These are phyloP conservation scores for Ctenoplectra terminalis DNA, from an alignment of 1,140 invertebrate species.

Conservation along the genomic window DNA sequence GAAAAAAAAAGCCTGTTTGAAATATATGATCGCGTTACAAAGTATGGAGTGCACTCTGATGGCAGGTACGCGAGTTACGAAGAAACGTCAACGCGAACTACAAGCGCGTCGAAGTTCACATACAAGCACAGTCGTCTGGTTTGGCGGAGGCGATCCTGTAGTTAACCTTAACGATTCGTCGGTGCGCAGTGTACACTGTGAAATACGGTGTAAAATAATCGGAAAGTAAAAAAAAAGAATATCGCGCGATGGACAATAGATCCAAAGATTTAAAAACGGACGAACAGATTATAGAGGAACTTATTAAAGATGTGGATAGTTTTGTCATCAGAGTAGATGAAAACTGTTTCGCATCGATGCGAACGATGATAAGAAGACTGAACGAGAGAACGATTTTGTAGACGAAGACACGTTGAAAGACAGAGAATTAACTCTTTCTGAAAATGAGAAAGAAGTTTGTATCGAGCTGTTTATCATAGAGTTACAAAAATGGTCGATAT, in stretches of 20 bases:
- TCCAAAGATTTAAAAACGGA: slow-evolving; percentile 73
- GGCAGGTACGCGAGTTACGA: not conserved
- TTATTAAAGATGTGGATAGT: slow-evolving; percentile 79
- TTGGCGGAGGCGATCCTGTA: not conserved
- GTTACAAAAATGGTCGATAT: not conserved
- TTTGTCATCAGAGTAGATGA: slow-evolving; percentile 61
- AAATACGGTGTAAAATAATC: not conserved
- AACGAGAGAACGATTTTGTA: too few relatives aligned
- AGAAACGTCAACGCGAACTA: not conserved
- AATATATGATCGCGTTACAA: not conserved
- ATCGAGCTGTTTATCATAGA: too few relatives aligned
- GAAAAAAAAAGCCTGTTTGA: too few relatives aligned
- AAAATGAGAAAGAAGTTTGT: slow-evolving; percentile 84
- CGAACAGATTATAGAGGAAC: slow-evolving; percentile 83
- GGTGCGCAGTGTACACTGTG: too few relatives aligned
- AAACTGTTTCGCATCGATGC: not conserved
- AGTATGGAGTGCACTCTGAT: not conserved
- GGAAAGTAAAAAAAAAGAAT: not conserved
- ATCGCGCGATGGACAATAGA: slow-evolving; percentile 41
- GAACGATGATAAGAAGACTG: slow-evolving; percentile 1
- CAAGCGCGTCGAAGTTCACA: too few relatives aligned
- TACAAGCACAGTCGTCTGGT: not conserved
- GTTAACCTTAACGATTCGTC: slow-evolving; percentile 4
- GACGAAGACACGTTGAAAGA: slow-evolving; percentile 86
- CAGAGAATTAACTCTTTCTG: slow-evolving; percentile 85